phyloP scores from a whole-genome alignment of 1,140 invertebrate species.

The Drosophila watanabei region DNA sequence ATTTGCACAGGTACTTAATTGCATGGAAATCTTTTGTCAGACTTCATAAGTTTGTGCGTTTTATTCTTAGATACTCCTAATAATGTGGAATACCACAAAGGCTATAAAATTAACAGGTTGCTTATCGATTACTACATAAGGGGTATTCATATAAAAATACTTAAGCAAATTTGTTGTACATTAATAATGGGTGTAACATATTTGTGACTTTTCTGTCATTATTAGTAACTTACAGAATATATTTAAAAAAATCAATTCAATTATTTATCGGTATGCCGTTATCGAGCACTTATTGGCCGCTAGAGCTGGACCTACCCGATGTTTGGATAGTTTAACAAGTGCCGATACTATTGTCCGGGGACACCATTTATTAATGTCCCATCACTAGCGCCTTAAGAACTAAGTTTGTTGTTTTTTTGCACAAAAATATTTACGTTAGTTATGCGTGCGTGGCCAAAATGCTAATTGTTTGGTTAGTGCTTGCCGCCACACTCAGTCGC shows the following conservation, averaged over 20 bases:
- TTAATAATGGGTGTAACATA: not conserved
- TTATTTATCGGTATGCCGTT: not conserved
- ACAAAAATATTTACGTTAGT: constrained; percentile 48
- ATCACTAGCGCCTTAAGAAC: constrained; percentile 28
- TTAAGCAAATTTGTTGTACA: not conserved
- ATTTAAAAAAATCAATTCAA: too few relatives aligned
- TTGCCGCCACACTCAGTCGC: constrained; percentile 65
- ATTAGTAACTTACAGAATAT: too few relatives aligned
- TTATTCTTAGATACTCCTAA: not conserved
- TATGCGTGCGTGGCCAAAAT: constrained; percentile 70
- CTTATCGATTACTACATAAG: constrained; percentile 6
- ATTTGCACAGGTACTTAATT: too few relatives aligned
- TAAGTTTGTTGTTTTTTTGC: constrained; percentile 59
- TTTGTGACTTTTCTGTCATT: not conserved
- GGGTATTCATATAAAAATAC: not conserved
- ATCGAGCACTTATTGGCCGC: constrained; percentile 4
- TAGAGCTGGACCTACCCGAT: constrained; percentile 2
- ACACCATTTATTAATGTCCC: not conserved
- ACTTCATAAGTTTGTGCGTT: not conserved
- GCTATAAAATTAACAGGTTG: not conserved
- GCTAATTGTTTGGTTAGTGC: constrained; percentile 69
- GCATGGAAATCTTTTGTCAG: too few relatives aligned
- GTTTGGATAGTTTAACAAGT: not conserved
- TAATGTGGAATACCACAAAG: not conserved
- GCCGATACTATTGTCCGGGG: constrained; percentile 14